Base-by-base conservation (phyloP, 2,888 invertebrate species). In the Amblyjoppa fuscipennis region DNA sequence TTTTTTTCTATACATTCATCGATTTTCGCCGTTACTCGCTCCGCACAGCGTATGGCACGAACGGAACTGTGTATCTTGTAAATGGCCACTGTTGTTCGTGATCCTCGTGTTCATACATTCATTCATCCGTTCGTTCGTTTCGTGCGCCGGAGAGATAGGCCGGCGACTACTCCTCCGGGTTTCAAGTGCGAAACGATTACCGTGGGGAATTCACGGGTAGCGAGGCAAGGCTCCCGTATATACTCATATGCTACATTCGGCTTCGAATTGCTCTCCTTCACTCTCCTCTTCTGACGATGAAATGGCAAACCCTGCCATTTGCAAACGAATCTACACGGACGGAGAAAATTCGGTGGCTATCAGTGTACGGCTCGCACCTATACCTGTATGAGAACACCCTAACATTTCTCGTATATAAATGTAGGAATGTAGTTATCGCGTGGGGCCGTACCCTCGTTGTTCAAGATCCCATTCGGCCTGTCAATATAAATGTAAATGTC, bases 401-500 rank as follows among this genome's bases (percentile, higher is more conserved):
- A 16, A 64, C 64, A 31, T 64, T 16, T 64, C 13, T 31, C 31
- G 34, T 16, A 49, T 34, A 31, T 31, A 64, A 34, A 64, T 64
- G 49, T 71, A 70, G 45, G 75, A 76, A 51, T 66, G 64, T 73
- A 81, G 81, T 79, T 70, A 77, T 81, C 78, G 77, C 70, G n/a
- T 31, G 73, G 41, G 45, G 69, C 70, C 59, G 34, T 70, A 70
- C 28, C 49, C 74, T 59, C 88, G 81, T 87, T 91, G 90, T 91
- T 92, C 91, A 90, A 90, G 89, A 91, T 91, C 91, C 89, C 87
- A 91, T 91, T 91, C 87, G 88, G 86, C 89, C 90, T 91, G 92
- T 93, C 93, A 92, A 93, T 93, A 93, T 93, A 93, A 93, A 93
- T 93, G 93, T 93, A 93, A 93, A 93, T 93, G 92, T 92, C 92